A percentile compares a stretch with the other conserved stretches of the same genome.
phyloP scores from a whole-genome alignment of 2,888 invertebrate genomes.

The Blastobasis adustella region DNA sequence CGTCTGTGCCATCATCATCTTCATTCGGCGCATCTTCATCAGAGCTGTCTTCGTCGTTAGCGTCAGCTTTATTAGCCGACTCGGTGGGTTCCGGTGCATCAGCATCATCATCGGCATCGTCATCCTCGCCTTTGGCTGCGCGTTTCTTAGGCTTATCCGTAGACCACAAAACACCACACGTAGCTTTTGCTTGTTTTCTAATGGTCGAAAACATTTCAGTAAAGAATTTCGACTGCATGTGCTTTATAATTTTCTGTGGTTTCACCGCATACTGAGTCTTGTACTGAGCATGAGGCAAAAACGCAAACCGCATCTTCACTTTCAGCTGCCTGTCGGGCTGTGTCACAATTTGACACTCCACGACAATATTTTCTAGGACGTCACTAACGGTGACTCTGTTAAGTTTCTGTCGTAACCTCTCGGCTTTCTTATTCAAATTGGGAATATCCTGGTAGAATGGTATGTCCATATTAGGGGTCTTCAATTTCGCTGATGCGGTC shows the following conservation, averaged over 20 bases:
- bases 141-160: slow-evolving; percentile 56
- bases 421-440: slow-evolving; percentile 73
- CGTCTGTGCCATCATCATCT: slow-evolving; percentile 68
- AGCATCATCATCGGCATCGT: slow-evolving; percentile 52
- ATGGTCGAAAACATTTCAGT: slow-evolving; percentile 78
- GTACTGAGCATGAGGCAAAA: slow-evolving; percentile 84
- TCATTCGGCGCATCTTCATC: slow-evolving; percentile 80
- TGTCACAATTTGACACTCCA: slow-evolving; percentile 74
- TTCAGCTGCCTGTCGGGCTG: slow-evolving; percentile 72
- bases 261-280: slow-evolving; percentile 81
- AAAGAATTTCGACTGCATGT: slow-evolving; percentile 84
- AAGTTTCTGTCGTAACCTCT: slow-evolving; percentile 81
- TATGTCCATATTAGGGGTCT: slow-evolving; percentile 97
- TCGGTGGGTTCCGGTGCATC: slow-evolving; percentile 16
- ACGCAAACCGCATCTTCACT: slow-evolving; percentile 81
- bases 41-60: slow-evolving; percentile 71
- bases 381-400: slow-evolving; percentile 87
- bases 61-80: slow-evolving; percentile 21
- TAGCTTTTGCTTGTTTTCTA: slow-evolving; percentile 72
- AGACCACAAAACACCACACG: slow-evolving; percentile 66
- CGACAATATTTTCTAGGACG: slow-evolving; percentile 82
- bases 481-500: slow-evolving; percentile 94
- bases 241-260: slow-evolving; percentile 80
- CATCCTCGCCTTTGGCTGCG: slow-evolving; percentile 38
- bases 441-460: slow-evolving; percentile 78